Evolutionary conservation across 2,888 invertebrate species (phyloP), one percentile per base, ranked within the genome.

Genomic region (Nezara viridula): DNA sequence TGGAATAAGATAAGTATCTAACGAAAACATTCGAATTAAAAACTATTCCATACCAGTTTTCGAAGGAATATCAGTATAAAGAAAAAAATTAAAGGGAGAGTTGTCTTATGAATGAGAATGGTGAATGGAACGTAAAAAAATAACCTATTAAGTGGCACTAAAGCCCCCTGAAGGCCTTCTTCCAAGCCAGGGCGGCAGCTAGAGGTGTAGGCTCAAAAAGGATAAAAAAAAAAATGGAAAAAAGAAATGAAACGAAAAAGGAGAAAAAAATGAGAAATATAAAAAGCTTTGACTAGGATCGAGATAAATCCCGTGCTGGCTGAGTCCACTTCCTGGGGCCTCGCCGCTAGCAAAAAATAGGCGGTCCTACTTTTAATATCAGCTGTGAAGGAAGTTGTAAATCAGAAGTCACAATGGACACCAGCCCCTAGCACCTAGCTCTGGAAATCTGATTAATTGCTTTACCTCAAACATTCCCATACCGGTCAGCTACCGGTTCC

Each of bases 341-440:
- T n/a, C 81, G 44, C 44, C 81, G 44, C n/a, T 81, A 81, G 81
- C 81, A 81, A 81, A 81, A 81, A 81, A 81, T 40, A 81, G 81
- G 44, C 81, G 81, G 81, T 44, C 81, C 81, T 81, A 81, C 81
- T 81, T 81, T 81, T 81, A 81, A 81, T 85, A 86, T 90, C 89
- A 89, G 89, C 90, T 89, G 90, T 87, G 89, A 88, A 89, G 90
- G 90, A 90, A 90, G 90, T 90, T 89, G 90, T 90, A 90, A 90
- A 90, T 90, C 90, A 90, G 90, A n/a, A 37, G 88, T 24, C 88
- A 88, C 88, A 88, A 88, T 88, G 47, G 86, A 7, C 44, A 55
- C 40, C 32, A 37, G 32, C 37, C 60, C 32, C 66, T 19, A 10
- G 86, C 37, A 60, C 55, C 32, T 21, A 37, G 37, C 16, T 10